Percentiles rank a stretch among this genome's conserved stretches.
phyloP scores from a whole-genome alignment of 2,888 invertebrate genomes.

The Lomographa bimaculata region DNA sequence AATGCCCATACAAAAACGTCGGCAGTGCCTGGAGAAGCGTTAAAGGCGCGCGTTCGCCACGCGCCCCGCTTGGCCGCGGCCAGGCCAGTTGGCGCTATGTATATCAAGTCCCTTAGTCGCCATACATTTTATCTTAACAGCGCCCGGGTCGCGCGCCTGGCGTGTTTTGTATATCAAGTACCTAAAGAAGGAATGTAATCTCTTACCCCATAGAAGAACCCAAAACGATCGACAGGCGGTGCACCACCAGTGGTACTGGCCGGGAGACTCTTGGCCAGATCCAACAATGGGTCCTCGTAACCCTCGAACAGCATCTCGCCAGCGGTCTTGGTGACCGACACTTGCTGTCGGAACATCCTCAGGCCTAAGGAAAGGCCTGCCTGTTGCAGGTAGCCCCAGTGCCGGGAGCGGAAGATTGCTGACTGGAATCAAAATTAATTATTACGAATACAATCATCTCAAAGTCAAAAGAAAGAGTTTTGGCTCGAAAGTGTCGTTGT shows the following conservation, averaged over 20 bases:
- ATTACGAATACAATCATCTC: neutral
- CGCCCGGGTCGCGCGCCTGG: too few relatives aligned
- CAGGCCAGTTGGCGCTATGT: too few relatives aligned
- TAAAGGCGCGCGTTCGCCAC: too few relatives aligned
- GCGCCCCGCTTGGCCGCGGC: too few relatives aligned
- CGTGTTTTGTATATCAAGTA: too few relatives aligned
- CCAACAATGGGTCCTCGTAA: slow-evolving; percentile 89
- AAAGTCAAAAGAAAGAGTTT: too few relatives aligned
- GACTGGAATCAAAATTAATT: slow-evolving; percentile 70
- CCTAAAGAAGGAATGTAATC: neutral
- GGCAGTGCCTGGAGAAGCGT: too few relatives aligned
- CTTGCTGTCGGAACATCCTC: slow-evolving; percentile 77
- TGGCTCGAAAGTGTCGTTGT: too few relatives aligned
- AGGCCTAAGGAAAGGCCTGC: slow-evolving; percentile 85
- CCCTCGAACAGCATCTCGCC: slow-evolving; percentile 91
- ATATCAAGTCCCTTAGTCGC: too few relatives aligned
- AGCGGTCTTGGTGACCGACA: slow-evolving; percentile 85
- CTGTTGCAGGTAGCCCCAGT: slow-evolving; percentile 83
- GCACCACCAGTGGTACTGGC: slow-evolving; percentile 80
- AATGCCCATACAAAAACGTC: too few relatives aligned
- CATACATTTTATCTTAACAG: too few relatives aligned
- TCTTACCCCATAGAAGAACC: slow-evolving; percentile 89
- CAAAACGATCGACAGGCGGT: slow-evolving; percentile 90
- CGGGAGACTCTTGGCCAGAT: slow-evolving; percentile 85
- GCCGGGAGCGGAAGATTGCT: slow-evolving; percentile 82